Percentiles rank a stretch among this genome's conserved stretches.
These are phyloP conservation scores for Lepas anatifera DNA, from an alignment of 2,888 invertebrate species.

Conservation along the genomic window DNA sequence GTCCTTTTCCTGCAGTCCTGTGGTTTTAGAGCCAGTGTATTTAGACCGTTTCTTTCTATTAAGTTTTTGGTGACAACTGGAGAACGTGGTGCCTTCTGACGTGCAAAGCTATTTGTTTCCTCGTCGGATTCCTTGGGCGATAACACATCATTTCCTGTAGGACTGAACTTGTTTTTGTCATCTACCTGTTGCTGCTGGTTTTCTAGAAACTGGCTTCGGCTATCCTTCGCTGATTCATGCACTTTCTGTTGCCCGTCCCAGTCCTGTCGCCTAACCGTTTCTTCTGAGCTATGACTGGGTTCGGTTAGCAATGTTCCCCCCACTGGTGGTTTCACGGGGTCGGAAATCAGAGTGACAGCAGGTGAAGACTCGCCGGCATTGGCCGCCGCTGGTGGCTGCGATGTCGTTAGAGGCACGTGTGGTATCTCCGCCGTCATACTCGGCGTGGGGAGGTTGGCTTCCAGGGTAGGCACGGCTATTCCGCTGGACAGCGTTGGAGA, in stretches of 20 bases:
- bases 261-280: no score
- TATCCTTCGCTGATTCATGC: no score
- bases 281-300: no score
- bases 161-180: not conserved
- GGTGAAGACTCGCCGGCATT: no score
- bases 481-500: not conserved
- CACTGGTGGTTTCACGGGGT: no score
- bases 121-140: not conserved
- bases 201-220: no score
- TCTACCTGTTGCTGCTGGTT: no score
- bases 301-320: no score
- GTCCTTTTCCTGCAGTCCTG: not conserved
- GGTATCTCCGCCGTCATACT: not conserved
- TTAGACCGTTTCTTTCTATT: not conserved
- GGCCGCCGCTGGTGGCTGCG: no score
- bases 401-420: not conserved
- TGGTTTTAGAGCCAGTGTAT: not conserved
- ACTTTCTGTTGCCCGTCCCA: no score
- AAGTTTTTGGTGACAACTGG: not conserved
- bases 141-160: not conserved
- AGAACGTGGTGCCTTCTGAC: not conserved
- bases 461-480: not conserved
- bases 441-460: not conserved
- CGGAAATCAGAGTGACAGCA: no score
- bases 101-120: not conserved